These are phyloP conservation scores for Pseudonaja textilis DNA, from an alignment of 2,113 vertebrate genomes.

Conservation along the genomic window DNA sequence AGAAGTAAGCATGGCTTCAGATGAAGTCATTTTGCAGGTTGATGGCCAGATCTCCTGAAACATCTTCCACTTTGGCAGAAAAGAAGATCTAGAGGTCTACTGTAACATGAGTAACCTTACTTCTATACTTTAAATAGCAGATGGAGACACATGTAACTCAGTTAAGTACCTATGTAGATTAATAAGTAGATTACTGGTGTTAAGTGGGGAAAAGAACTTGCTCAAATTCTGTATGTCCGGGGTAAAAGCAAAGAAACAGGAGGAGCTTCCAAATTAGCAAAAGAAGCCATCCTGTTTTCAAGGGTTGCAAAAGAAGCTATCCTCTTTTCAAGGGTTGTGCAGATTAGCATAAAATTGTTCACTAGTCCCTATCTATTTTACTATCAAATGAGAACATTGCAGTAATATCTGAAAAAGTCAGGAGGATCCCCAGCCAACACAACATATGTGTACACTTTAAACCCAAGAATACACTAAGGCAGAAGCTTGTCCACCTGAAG, in stretches of 20 bases:
- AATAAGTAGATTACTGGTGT: neutral
- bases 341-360: neutral
- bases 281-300: neutral
- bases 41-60: neutral
- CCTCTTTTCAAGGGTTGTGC: neutral
- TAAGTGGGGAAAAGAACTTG: neutral
- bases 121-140: neutral
- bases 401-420: too few species aligned
- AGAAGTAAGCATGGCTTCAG: too few species aligned
- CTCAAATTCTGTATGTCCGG: neutral
- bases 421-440: too few species aligned
- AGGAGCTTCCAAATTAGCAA: neutral
- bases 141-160: neutral
- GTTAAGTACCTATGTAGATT: neutral
- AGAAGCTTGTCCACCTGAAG: too few species aligned
- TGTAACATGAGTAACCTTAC: neutral
- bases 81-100: neutral
- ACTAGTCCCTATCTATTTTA: neutral
- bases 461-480: too few species aligned
- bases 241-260: neutral
- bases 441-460: too few species aligned
- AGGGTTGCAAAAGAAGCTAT: neutral
- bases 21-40: too few species aligned
- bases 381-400: neutral
- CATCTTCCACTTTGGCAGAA: neutral